phyloP scores from a whole-genome alignment of 2,888 invertebrate genomes.

The Andrena flavipes region DNA sequence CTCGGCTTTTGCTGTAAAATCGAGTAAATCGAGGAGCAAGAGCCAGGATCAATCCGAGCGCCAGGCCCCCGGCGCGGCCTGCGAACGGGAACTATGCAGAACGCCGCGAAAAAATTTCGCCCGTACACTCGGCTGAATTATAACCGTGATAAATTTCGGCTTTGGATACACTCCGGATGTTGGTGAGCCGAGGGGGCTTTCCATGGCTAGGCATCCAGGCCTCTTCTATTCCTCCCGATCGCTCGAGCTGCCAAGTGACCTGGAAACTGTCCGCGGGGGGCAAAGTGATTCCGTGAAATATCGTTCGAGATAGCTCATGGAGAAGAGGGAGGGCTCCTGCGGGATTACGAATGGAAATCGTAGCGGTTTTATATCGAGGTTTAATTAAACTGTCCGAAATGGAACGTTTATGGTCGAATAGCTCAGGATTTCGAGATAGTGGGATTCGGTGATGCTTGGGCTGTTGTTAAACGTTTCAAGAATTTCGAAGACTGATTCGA shows the following conservation, averaged over 20 bases:
- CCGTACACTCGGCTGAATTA: constrained; percentile 42
- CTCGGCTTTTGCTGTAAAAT: constrained; percentile 25
- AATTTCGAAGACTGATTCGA: no score
- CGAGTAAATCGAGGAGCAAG: constrained; percentile 31
- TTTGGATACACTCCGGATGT: constrained; percentile 16
- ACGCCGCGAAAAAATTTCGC: not conserved
- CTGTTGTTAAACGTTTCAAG: no score
- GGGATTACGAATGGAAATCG: constrained; percentile 3
- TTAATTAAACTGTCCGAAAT: no score
- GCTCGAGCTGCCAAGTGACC: constrained; percentile 31
- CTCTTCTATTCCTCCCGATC: not conserved
- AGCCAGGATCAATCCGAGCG: constrained; percentile 36
- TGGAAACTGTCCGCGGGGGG: constrained; percentile 35
- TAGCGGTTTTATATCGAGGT: not conserved
- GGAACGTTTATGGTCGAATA: no score
- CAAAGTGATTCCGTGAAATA: constrained; percentile 39
- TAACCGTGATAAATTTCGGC: constrained; percentile 38
- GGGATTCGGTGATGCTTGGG: no score
- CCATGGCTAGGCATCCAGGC: not conserved
- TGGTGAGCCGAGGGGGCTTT: not conserved
- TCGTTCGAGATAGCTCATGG: constrained; percentile 2
- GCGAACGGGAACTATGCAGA: constrained; percentile 15
- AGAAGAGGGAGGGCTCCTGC: not conserved
- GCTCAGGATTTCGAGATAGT: no score
- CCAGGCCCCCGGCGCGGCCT: not conserved